These are phyloP conservation scores for Sebastes matsubarae DNA, from an alignment of 2,797 vertebrate species.

Conservation along the genomic window DNA sequence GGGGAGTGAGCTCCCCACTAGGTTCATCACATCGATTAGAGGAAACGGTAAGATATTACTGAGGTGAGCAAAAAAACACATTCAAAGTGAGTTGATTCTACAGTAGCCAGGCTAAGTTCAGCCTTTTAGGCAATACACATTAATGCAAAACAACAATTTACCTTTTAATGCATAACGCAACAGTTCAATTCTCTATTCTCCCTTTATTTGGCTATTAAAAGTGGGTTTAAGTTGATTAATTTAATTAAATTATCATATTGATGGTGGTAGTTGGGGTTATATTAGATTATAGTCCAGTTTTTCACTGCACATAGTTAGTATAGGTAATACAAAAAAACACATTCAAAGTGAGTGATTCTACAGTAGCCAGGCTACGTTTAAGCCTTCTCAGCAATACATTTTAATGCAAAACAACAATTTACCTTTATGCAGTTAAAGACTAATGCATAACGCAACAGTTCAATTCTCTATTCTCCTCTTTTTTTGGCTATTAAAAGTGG, in stretches of 20 bases:
- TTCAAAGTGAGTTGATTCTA: background rate
- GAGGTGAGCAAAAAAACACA: conserved; percentile 67
- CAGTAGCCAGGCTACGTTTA: no score
- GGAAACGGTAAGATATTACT: conserved; percentile 75
- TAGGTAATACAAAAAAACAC: no score
- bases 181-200: background rate
- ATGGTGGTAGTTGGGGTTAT: background rate
- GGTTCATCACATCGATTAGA: conserved; percentile 61
- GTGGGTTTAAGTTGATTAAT: background rate
- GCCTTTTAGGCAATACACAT: no score
- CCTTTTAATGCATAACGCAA: no score
- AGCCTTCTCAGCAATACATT: background rate
- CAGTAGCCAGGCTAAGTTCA: no score
- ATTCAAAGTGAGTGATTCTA: background rate
- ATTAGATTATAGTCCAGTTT: no score
- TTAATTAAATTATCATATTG: background rate
- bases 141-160: no score
- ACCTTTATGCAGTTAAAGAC: background rate
- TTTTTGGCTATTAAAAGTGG: background rate
- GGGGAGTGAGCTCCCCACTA: conserved; percentile 43
- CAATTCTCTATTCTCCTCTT: background rate
- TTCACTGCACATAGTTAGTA: no score
- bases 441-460: background rate
- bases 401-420: background rate
- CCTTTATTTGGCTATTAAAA: background rate